Conservation (phyloP, 1,140 invertebrate species). For the Potamilus streckersoni region DNA sequence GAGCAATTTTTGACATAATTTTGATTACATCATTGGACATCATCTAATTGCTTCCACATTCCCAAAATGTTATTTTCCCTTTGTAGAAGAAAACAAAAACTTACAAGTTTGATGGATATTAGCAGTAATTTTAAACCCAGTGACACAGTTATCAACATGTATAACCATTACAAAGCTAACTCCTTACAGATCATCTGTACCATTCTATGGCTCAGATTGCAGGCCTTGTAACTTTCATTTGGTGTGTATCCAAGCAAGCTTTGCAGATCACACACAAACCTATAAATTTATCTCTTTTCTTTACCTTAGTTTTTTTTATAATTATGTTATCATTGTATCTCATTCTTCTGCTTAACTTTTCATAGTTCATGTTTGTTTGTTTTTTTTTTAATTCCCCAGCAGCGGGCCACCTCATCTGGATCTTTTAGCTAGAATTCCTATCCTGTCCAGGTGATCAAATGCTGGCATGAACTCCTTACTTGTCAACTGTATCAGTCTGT, state of each 20-base stretch:
- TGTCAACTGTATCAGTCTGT: no score
- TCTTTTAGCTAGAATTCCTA: constrained; percentile 99
- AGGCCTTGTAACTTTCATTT: constrained; percentile 63
- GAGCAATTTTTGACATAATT: no score
- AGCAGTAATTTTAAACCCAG: no score
- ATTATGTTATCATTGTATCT: constrained; percentile 99
- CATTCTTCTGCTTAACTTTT: constrained; percentile 94
- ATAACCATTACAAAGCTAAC: no score
- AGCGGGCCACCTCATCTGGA: constrained; percentile 95
- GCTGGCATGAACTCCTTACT: constrained; percentile 95
- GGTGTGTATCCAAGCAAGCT: constrained; percentile 66
- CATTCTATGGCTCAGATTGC: constrained; percentile 1
- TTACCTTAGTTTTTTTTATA: constrained; percentile 86
- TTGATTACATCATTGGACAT: no score
- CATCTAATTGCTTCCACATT: no score
- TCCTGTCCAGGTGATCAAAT: constrained; percentile 98
- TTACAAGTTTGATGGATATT: no score
- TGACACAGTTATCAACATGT: no score
- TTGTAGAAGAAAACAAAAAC: no score
- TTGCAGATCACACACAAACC: constrained; percentile 97
- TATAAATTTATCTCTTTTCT: constrained; percentile 98
- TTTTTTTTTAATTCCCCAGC: constrained; percentile 96
- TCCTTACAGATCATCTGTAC: no score
- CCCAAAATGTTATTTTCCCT: no score
- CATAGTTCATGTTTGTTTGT: constrained; percentile 99